These are phyloP conservation scores for Tyrophagus putrescentiae DNA, from an alignment of 1,140 invertebrate species.

Conservation along the genomic window DNA sequence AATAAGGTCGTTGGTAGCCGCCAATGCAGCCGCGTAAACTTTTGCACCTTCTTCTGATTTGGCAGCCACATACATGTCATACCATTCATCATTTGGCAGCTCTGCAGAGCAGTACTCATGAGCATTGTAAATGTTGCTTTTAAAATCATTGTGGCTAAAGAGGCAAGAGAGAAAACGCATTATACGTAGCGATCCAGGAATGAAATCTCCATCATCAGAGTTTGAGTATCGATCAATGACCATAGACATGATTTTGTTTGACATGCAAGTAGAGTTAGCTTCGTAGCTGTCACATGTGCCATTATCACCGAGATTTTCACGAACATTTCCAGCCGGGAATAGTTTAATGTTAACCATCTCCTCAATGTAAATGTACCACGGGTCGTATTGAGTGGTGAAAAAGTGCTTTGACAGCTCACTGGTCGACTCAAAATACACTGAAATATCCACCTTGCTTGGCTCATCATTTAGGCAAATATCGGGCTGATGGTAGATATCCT, in stretches of 20 bases:
- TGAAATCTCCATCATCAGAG: constrained; percentile 6
- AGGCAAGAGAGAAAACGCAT: constrained; percentile 13
- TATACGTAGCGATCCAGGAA: constrained; percentile 16
- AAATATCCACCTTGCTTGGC: constrained; percentile 3
- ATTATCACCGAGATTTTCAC: background rate
- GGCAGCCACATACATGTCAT: background rate
- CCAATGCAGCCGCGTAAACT: background rate
- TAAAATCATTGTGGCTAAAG: constrained; percentile 18
- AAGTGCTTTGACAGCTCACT: constrained; percentile 20
- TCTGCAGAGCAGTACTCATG: constrained; percentile 12
- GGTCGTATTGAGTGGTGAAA: constrained; percentile 13
- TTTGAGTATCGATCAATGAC: background rate
- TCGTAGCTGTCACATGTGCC: constrained; percentile 18
- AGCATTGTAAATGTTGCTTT: background rate
- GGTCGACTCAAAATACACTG: constrained; percentile 14
- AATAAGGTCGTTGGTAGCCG: too few relatives aligned
- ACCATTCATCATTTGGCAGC: constrained; percentile 14
- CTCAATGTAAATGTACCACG: constrained; percentile 14
- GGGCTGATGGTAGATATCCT: constrained; percentile 20
- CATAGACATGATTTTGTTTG: constrained; percentile 8
- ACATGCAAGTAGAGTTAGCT: background rate
- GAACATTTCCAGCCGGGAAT: constrained; percentile 14
- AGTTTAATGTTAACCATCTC: constrained; percentile 20
- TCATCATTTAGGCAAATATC: constrained; percentile 11
- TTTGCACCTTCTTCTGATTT: background rate